Evolutionary conservation across 2,113 vertebrate species (phyloP).

Genomic region (Mirza zaza): DNA sequence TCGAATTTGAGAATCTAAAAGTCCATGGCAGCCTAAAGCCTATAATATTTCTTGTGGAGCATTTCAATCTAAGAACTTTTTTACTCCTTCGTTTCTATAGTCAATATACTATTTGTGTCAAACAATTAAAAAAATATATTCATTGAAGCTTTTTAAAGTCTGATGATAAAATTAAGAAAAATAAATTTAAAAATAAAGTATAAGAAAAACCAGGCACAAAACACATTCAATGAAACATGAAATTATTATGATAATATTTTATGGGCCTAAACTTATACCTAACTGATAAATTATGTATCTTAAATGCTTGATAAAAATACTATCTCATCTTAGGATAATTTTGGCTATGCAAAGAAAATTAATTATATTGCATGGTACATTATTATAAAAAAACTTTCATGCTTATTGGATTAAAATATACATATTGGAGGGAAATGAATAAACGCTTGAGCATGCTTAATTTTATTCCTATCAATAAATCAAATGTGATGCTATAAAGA

Average conservation of each 20-base stretch:
- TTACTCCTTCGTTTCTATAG: not conserved
- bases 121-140: not conserved
- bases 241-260: not conserved
- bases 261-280: not conserved
- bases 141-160: not conserved
- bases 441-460: not conserved
- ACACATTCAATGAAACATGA: not conserved
- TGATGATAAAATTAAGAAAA: slow-evolving; percentile 10
- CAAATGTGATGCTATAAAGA: not conserved
- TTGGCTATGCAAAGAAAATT: slow-evolving; percentile 1
- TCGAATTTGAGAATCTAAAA: not conserved
- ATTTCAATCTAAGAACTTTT: not conserved
- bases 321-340: not conserved
- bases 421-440: not conserved
- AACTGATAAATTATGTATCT: not conserved
- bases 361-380: not conserved
- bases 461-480: slow-evolving; percentile 11
- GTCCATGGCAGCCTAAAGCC: accelerated
- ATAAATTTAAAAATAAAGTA: slow-evolving; percentile 13
- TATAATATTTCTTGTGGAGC: not conserved
- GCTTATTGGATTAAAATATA: not conserved
- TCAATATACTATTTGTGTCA: not conserved
- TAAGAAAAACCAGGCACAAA: not conserved
- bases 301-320: not conserved
- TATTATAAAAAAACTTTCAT: not conserved